Evolutionary conservation across 2,888 invertebrate genomes (phyloP).

Genomic region (Eilema depressum): DNA sequence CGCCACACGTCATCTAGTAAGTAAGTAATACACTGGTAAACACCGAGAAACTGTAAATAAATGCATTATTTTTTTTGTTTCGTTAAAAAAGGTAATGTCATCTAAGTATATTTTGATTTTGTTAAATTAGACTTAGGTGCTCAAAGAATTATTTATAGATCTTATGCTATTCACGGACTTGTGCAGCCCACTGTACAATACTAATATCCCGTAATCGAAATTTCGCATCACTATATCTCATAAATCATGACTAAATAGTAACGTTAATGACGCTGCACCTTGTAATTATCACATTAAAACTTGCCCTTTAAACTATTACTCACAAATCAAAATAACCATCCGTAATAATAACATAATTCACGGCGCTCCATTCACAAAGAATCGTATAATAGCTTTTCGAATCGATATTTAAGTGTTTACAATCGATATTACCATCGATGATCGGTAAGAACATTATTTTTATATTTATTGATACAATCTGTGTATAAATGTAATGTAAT

Average conservation of each 20-base stretch:
- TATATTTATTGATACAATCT: conserved; percentile 43
- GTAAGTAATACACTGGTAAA: too few species aligned
- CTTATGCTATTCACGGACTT: too few species aligned
- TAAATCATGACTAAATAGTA: neutral
- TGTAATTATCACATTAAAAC: neutral
- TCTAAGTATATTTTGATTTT: too few species aligned
- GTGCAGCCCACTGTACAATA: too few species aligned
- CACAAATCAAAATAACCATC: conserved; percentile 4
- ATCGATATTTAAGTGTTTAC: conserved; percentile 47
- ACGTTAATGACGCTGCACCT: neutral
- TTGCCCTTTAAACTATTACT: conserved; percentile 2
- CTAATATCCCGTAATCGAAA: neutral
- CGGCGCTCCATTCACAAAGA: conserved; percentile 35
- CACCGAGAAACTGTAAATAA: too few species aligned
- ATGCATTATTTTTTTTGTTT: too few species aligned
- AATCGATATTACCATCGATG: conserved; percentile 37
- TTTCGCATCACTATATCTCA: neutral
- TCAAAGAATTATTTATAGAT: too few species aligned
- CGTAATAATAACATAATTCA: conserved; percentile 46
- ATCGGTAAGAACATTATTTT: conserved; percentile 38
- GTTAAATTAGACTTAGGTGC: too few species aligned
- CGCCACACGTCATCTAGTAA: too few species aligned
- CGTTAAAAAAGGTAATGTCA: too few species aligned
- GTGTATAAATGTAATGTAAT: conserved; percentile 48
- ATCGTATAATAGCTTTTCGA: conserved; percentile 37